Base-by-base conservation (phyloP, 35 echinoderm and acorn worm genomes). In the Nesometra sesokonis region DNA sequence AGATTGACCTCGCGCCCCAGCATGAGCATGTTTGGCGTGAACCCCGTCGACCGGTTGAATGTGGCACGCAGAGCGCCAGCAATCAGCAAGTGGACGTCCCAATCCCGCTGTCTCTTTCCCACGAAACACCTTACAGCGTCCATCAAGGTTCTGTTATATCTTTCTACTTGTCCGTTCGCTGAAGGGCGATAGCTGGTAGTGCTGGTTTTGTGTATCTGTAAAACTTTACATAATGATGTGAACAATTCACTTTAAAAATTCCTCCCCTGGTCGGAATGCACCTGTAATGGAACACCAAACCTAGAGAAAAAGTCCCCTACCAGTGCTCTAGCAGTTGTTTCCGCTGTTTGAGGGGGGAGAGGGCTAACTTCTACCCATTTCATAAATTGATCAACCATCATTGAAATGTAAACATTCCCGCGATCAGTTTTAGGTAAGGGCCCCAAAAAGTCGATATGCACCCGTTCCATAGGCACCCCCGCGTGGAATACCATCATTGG, bases 161-260 rank as follows among this genome's bases (percentile, higher is more conserved):
- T 32, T 33, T 88, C 86, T 21, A 88, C 77, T 30, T 36, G 67
- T 17, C 86, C 86, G 67, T 89, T 89, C 2, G 87, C 82, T 47
- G 87, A 84, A 23, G 79, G 87, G 21, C 52, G 36, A 77, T 89
- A 89, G 30, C 36, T 82, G 13, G 47, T 89, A 32, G 87, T 89
- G 11, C 81, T 17, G 31, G 80, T 84, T 67, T 35, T 35, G 32
- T 35, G 57, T 21, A 86, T 86, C 47, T 76, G 57, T 33, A 47
- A 86, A 33, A 35, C 85, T 31, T 57, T 37, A 86, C 36, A 86
- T 27, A 86, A 11, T 15, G 78, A 19, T 0, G 0, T 79, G 32
- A 90, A 87, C 31, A 86, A 30, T 31, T 85, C 78, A 78, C 90
- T 91, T 39, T 87, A 77, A 57, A 91, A 91, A 79, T 91, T 91